A percentile compares a stretch with the other conserved stretches of the same genome.
phyloP scores from a whole-genome alignment of 2,797 vertebrate species.

The Masticophis lateralis region DNA sequence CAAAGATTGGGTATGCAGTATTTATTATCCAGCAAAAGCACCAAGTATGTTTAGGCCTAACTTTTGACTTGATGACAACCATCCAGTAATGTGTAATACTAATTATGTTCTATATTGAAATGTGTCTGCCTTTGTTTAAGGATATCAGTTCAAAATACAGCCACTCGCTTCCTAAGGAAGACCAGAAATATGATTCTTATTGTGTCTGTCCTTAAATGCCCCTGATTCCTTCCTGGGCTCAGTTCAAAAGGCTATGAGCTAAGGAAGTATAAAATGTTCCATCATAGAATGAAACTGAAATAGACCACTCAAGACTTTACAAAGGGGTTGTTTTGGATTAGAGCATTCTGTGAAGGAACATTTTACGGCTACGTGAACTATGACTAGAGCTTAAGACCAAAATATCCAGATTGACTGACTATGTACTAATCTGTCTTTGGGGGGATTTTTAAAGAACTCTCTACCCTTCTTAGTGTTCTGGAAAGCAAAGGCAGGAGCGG shows the following conservation, averaged over 20 bases:
- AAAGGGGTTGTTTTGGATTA: background rate
- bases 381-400: background rate
- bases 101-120: background rate
- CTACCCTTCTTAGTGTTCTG: background rate
- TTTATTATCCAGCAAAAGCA: background rate
- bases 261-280: background rate
- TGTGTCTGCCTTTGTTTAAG: background rate
- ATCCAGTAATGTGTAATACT: background rate
- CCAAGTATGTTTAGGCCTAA: background rate
- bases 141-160: background rate
- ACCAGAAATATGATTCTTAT: background rate
- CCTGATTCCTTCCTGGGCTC: background rate
- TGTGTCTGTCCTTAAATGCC: background rate
- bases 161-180: background rate
- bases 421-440: background rate
- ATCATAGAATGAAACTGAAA: background rate
- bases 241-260: background rate
- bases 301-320: background rate
- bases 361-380: background rate
- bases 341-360: background rate
- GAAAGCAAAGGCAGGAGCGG: background rate
- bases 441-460: background rate
- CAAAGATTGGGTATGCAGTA: background rate
- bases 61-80: background rate
- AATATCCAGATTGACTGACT: background rate